A percentile compares a stretch with the other conserved stretches of the same genome.
These are phyloP conservation scores for Dinocampus coccinellae DNA, from an alignment of 2,888 invertebrate species.

Conservation along the genomic window DNA sequence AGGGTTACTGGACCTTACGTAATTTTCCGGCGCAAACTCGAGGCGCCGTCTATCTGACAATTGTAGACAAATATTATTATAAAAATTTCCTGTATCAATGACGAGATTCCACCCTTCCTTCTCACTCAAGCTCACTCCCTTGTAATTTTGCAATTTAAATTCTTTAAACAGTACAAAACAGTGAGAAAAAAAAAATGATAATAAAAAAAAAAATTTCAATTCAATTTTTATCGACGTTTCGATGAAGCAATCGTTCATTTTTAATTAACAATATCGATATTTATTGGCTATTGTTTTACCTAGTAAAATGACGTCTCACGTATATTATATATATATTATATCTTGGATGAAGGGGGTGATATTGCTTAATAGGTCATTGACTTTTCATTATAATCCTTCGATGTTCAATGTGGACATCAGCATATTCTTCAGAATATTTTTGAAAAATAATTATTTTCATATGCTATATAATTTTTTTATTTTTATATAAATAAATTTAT, in stretches of 20 bases:
- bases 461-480: too few species aligned
- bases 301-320: neutral
- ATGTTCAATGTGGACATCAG: neutral
- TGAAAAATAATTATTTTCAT: neutral
- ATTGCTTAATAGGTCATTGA: slow-evolving; percentile 44
- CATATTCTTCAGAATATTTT: neutral
- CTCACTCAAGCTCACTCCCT: too few species aligned
- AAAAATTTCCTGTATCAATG: slow-evolving; percentile 15
- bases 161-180: neutral
- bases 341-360: slow-evolving; percentile 2
- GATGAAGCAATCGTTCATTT: neutral
- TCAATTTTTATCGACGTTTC: neutral
- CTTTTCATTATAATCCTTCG: slow-evolving; percentile 3
- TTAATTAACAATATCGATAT: neutral
- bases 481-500: too few species aligned
- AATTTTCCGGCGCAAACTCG: slow-evolving; percentile 54
- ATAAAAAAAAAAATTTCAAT: neutral
- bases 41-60: slow-evolving; percentile 43
- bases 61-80: neutral
- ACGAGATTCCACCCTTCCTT: too few species aligned
- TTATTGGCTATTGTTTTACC: neutral
- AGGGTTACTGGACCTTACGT: slow-evolving; percentile 63
- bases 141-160: too few species aligned
- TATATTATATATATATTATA: neutral
- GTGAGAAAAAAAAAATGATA: neutral